Percentiles rank a stretch among this genome's conserved stretches.
Conservation (phyloP, 2,113 vertebrate genomes). For the Galemys pyrenaicus region DNA sequence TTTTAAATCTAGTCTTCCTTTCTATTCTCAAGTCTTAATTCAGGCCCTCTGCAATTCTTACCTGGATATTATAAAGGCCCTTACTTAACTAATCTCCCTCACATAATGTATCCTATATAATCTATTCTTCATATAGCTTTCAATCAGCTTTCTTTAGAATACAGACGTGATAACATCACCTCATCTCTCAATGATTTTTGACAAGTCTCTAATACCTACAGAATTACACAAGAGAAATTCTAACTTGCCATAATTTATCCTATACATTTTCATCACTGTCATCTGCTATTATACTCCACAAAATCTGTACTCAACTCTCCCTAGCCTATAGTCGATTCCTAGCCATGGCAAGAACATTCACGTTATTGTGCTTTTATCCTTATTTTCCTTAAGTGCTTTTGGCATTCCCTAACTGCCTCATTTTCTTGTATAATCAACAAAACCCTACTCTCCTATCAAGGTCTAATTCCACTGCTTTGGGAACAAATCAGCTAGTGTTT, state of each 20-base stretch:
- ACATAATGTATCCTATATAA: neutral
- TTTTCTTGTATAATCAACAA: neutral
- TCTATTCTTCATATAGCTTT: neutral
- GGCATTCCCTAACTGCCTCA: neutral
- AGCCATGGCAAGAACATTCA: neutral
- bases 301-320: neutral
- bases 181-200: neutral
- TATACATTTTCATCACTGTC: neutral
- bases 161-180: neutral
- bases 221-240: neutral
- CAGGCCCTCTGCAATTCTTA: neutral
- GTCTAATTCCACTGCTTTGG: neutral
- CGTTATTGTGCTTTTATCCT: neutral
- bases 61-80: neutral
- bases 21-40: constrained; percentile 8
- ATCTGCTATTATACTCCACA: neutral
- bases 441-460: neutral
- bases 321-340: neutral
- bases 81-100: neutral
- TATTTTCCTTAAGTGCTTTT: neutral
- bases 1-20: neutral
- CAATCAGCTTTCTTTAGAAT: neutral
- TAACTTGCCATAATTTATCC: neutral
- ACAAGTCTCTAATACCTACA: neutral
- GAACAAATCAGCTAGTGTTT: neutral